Conservation (phyloP, 53 echinoderm and acorn worm species). For the Apostichopus leukothele region DNA sequence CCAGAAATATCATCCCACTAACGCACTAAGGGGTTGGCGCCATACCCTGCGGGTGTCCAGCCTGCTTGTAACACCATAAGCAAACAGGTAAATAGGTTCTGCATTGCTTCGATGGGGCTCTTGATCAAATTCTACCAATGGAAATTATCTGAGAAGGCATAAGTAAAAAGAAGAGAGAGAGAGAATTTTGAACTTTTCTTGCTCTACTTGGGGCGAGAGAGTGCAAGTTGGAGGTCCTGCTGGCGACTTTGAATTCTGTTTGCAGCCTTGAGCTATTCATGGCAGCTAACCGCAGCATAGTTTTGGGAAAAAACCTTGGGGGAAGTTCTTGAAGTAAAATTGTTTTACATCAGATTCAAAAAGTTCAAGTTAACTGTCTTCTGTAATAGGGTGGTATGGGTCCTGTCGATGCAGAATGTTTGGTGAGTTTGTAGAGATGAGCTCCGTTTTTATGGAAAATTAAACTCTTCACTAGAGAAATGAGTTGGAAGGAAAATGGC, state of each 20-base stretch:
- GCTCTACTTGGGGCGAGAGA: constrained; percentile 9
- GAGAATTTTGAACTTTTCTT: constrained; percentile 39
- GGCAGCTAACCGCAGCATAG: constrained; percentile 34
- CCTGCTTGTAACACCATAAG: constrained; percentile 71
- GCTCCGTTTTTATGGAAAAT: too few species aligned
- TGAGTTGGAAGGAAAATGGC: too few species aligned
- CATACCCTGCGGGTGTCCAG: constrained; percentile 69
- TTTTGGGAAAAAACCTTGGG: constrained; percentile 22
- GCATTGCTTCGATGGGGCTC: constrained; percentile 12
- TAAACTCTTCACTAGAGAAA: too few species aligned
- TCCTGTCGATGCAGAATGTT: too few species aligned
- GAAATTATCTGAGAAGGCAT: constrained; percentile 9
- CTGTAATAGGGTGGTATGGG: not conserved
- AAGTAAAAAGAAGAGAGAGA: not conserved
- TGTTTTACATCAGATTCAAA: constrained; percentile 11
- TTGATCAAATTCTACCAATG: constrained; percentile 39
- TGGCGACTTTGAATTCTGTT: constrained; percentile 22
- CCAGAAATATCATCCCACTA: constrained; percentile 81
- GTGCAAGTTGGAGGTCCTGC: constrained; percentile 45
- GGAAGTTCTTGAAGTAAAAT: constrained; percentile 14
- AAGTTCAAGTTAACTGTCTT: constrained; percentile 38
- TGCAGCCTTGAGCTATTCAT: constrained; percentile 1
- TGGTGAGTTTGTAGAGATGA: too few species aligned
- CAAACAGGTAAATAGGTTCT: constrained; percentile 95
- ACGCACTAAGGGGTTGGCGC: constrained; percentile 94